Evolutionary conservation across 2,113 vertebrate species (phyloP).

Genomic region (Charina bottae): DNA sequence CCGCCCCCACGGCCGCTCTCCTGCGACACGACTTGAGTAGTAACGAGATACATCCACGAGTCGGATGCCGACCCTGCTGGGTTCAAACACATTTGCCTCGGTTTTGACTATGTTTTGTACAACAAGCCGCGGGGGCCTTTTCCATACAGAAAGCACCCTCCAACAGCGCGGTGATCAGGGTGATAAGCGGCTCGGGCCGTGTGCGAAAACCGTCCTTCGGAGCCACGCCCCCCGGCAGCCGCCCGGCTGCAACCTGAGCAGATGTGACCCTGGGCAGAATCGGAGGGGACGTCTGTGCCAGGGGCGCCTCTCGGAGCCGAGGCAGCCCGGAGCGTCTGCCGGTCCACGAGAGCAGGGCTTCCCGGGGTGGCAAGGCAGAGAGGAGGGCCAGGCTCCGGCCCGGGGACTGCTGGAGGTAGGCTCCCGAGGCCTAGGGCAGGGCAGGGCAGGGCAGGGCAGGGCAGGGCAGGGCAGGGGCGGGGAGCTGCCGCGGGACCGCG

Average conservation of each 20-base stretch:
- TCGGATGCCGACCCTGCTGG: background rate
- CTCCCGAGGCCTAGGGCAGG: accelerated
- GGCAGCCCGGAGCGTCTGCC: background rate
- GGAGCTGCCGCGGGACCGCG: background rate
- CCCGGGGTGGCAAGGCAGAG: background rate
- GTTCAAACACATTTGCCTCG: background rate
- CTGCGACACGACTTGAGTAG: accelerated
- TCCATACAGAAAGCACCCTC: background rate
- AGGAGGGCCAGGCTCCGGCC: background rate
- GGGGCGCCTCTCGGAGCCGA: background rate
- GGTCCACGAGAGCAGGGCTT: too few species aligned
- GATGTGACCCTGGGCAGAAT: background rate
- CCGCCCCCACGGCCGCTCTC: background rate
- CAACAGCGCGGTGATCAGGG: too few species aligned
- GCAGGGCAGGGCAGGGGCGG: background rate
- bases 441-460: too few species aligned
- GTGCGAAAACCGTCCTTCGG: too few species aligned
- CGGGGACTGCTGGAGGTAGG: background rate
- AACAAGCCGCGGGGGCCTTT: background rate
- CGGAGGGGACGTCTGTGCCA: background rate
- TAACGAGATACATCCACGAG: too few species aligned
- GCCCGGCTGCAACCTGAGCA: background rate
- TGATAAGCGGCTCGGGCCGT: background rate
- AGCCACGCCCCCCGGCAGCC: background rate
- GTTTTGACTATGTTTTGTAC: background rate